Evolutionary conservation across 2,888 invertebrate genomes (phyloP).

Genomic region (Stegana nigrithorax): DNA sequence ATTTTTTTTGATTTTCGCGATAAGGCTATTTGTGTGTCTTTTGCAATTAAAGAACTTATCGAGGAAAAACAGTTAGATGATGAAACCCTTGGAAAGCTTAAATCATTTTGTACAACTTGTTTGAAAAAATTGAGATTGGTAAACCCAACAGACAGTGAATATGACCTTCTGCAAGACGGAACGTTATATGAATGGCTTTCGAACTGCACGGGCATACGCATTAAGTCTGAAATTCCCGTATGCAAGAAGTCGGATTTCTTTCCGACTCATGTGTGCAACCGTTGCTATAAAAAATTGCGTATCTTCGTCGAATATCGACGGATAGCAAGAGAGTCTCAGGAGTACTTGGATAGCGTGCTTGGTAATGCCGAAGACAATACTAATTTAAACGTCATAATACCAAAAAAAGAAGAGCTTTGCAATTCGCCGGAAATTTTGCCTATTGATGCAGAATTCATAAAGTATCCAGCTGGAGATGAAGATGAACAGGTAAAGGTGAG

Average conservation of each 20-base stretch:
- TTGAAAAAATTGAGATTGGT: not conserved
- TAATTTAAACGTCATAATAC: not conserved
- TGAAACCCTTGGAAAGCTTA: not conserved
- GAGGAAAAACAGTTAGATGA: not conserved
- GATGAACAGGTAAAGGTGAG: not conserved
- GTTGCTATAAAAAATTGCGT: conserved; percentile 27
- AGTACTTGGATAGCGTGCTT: conserved; percentile 23
- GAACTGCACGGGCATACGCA: not conserved
- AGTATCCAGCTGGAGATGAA: too few relatives aligned
- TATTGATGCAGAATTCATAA: not conserved
- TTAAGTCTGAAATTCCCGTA: too few relatives aligned
- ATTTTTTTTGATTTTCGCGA: not conserved
- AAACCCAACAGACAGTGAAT: not conserved
- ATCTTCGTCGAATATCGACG: conserved; percentile 30
- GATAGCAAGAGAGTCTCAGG: conserved; percentile 18
- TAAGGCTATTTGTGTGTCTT: not conserved
- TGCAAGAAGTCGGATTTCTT: not conserved
- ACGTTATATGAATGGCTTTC: not conserved
- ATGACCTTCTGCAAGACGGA: not conserved
- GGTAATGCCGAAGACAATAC: not conserved
- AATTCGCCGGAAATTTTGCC: not conserved
- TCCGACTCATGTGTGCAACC: conserved; percentile 20
- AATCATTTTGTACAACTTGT: not conserved
- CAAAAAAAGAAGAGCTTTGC: not conserved
- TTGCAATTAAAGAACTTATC: not conserved